Evolutionary conservation across 2,797 vertebrate genomes (phyloP), one percentile per base, ranked within the genome.

Genomic region (Aeoliscus strigatus): DNA sequence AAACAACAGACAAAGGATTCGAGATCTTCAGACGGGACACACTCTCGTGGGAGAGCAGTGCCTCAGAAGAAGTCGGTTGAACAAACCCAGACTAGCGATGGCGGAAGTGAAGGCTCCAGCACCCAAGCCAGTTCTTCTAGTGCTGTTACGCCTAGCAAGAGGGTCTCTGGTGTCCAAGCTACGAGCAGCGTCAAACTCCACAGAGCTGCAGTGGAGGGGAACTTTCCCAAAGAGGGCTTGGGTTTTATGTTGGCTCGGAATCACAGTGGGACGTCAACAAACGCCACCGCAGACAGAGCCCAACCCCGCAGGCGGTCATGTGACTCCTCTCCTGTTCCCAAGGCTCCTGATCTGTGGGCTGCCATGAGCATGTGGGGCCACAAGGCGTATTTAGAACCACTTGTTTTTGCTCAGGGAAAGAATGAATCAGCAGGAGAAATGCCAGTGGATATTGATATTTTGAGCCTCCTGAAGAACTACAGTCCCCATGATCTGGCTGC

Each of bases 401-500:
- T 75, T 25, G 45, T 64, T 44, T 72, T 73, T 30, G 60, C 82
- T 70, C 83, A 90, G 70, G 68, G 78, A 75, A 93, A 92, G 66
- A 88, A 83, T 60, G 92, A 93, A 58, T 65, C 80, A 0, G 50
- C 75, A 8, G 64, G 86, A 9, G 91, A 93, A 62, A 90, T 86
- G 57, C 83, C 77, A 55, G 62, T 88, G 66, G 93, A 96, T 70
- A 79, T 93, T 73, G 93, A 94, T 72, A 77, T 96, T 82, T 82
- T 96, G 77, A 91, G 84, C 74, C 87, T 96, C 55, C 85, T 98
- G 68, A 96, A 96, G 85, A 93, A 90, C 16, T 94, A 93, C 88
- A 92, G 86, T 84, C 90, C 94, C 79, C 92, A 93, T 41, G 94
- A 99, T 51, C 83, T 97, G 47, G 91, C 93, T 36, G 84, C 90